Conservation (phyloP, 2,113 vertebrate species). For the Oceanodroma tethys region DNA sequence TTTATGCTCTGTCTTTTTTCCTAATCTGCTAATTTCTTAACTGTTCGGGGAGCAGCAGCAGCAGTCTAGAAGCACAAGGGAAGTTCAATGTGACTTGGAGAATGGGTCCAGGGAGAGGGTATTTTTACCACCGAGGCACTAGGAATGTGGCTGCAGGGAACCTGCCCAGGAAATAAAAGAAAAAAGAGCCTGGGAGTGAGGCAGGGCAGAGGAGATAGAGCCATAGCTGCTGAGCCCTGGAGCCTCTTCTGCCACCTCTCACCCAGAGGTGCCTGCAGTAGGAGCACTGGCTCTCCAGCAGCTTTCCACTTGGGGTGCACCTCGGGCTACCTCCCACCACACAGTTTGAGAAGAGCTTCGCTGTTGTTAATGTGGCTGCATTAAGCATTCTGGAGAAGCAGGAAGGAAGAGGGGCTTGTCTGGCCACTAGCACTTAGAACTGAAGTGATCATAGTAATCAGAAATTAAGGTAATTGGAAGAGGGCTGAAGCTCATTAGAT, state of each 20-base stretch:
- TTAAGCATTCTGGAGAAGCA: background rate
- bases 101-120: background rate
- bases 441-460: background rate
- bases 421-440: background rate
- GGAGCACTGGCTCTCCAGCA: background rate
- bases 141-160: background rate
- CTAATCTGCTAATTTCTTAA: background rate
- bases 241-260: background rate
- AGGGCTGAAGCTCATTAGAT: background rate
- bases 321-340: accelerated
- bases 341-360: background rate
- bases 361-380: background rate
- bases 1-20: background rate
- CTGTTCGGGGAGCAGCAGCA: background rate
- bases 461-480: background rate
- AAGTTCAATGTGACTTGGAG: background rate
- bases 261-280: background rate
- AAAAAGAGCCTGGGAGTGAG: background rate
- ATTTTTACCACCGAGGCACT: accelerated
- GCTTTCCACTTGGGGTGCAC: background rate
- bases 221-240: background rate
- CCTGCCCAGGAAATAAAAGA: background rate
- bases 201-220: background rate
- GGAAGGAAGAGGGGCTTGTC: background rate
- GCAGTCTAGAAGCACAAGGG: background rate